Conservation (phyloP, 2,113 vertebrate genomes). For the Varanus salvator region DNA sequence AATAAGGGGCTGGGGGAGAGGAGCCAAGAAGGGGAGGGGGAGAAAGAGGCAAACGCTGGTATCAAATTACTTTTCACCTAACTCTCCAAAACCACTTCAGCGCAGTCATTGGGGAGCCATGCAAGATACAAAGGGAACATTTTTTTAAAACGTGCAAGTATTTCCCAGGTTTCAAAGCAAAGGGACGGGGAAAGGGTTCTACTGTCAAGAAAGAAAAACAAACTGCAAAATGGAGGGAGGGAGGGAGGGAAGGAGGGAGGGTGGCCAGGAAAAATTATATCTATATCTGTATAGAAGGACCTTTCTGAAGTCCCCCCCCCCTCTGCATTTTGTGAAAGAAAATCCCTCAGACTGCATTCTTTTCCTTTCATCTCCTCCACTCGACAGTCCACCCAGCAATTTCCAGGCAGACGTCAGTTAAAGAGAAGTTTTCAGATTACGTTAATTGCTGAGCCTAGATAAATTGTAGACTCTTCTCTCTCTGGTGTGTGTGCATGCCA, state of each 20-base stretch:
- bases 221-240: no score
- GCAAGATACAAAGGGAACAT: background rate
- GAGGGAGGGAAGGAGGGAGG: background rate
- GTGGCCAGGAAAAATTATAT: background rate
- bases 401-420: slow-evolving; percentile 78
- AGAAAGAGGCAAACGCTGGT: slow-evolving; percentile 46
- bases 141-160: background rate
- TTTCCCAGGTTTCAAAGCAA: background rate
- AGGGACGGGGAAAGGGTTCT: background rate
- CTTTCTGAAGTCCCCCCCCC: slow-evolving; percentile 22
- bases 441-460: slow-evolving; percentile 77
- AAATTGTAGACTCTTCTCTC: slow-evolving; percentile 44
- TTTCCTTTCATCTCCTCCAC: slow-evolving; percentile 79
- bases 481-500: slow-evolving; percentile 39
- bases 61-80: slow-evolving; percentile 65
- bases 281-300: slow-evolving; percentile 11
- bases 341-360: slow-evolving; percentile 65
- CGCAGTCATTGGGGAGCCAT: background rate
- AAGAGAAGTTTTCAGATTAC: slow-evolving; percentile 75
- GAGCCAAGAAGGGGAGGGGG: background rate
- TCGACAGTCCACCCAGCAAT: slow-evolving; percentile 82
- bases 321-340: slow-evolving; percentile 28
- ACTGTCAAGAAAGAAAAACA: background rate
- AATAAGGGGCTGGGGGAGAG: slow-evolving; percentile 22
- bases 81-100: slow-evolving; percentile 52